These are phyloP conservation scores for Notechis scutatus DNA, from an alignment of 2,113 vertebrate genomes.

Conservation along the genomic window DNA sequence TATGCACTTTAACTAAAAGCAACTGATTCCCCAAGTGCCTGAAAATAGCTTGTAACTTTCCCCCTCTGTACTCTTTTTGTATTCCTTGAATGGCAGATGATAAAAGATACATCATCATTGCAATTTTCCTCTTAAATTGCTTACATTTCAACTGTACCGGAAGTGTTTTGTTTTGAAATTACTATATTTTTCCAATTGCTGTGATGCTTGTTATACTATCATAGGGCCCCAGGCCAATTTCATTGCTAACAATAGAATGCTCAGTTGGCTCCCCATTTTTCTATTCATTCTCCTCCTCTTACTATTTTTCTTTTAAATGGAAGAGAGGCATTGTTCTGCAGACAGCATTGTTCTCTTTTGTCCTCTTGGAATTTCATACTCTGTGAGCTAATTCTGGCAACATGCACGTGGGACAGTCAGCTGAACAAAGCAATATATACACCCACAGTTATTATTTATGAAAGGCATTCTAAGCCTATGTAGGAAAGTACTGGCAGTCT, in stretches of 20 bases:
- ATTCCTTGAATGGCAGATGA: background rate
- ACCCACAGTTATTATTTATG: background rate
- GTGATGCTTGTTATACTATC: background rate
- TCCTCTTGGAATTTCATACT: background rate
- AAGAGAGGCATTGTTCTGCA: background rate
- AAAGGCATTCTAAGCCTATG: background rate
- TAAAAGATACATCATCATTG: background rate
- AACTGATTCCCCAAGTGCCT: background rate
- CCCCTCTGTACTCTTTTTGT: background rate
- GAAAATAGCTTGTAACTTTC: background rate
- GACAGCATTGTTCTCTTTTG: background rate
- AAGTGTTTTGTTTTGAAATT: background rate
- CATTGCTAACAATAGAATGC: background rate
- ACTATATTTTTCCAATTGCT: constrained; percentile 7
- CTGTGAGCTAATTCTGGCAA: background rate
- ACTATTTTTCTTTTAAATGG: background rate
- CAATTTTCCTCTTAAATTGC: background rate
- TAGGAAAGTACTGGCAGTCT: background rate
- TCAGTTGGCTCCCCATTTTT: background rate
- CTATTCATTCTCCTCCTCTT: background rate
- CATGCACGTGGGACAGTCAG: background rate
- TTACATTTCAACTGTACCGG: background rate
- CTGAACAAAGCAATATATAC: background rate
- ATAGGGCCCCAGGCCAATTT: background rate
- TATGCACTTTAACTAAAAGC: background rate